phyloP scores from a whole-genome alignment of 2,888 invertebrate species.

The Monochamus alternatus region DNA sequence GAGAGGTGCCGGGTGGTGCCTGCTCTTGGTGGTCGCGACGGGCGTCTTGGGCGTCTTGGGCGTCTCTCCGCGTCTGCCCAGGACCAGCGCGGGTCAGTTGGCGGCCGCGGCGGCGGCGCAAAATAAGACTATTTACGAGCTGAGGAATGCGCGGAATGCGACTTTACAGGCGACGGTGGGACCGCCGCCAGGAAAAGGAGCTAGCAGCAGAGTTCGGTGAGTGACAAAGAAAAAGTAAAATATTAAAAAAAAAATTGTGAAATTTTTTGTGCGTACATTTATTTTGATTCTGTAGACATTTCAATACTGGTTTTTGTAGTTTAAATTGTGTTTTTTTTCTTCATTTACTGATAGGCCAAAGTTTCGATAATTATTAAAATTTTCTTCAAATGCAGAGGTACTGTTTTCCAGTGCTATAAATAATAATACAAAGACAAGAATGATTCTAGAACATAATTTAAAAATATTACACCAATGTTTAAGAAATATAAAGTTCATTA shows the following conservation, averaged over 20 bases:
- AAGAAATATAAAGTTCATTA: too few species aligned
- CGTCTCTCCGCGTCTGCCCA: slow-evolving; percentile 73
- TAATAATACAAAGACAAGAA: too few species aligned
- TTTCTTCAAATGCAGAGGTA: too few species aligned
- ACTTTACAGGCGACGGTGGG: slow-evolving; percentile 59
- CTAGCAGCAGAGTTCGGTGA: slow-evolving; percentile 64
- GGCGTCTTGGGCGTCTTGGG: slow-evolving; percentile 54
- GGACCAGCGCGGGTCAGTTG: slow-evolving; percentile 76
- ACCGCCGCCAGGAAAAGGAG: slow-evolving; percentile 64
- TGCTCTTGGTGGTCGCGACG: slow-evolving; percentile 61
- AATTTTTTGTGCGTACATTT: neutral
- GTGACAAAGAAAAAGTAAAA: slow-evolving; percentile 1
- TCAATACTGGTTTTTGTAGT: too few species aligned
- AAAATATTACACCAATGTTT: too few species aligned
- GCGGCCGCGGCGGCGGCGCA: slow-evolving; percentile 69
- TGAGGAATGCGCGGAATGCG: slow-evolving; percentile 57
- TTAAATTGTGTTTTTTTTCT: too few species aligned
- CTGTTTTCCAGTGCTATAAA: too few species aligned
- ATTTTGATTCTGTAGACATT: too few species aligned
- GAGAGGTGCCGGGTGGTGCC: slow-evolving; percentile 66
- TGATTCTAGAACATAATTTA: too few species aligned
- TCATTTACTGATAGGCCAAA: too few species aligned
- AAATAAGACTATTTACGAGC: slow-evolving; percentile 67
- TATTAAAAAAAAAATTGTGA: neutral
- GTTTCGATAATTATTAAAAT: too few species aligned